Conservation (phyloP, 2,113 vertebrate species). For the Etheostoma spectabile region DNA sequence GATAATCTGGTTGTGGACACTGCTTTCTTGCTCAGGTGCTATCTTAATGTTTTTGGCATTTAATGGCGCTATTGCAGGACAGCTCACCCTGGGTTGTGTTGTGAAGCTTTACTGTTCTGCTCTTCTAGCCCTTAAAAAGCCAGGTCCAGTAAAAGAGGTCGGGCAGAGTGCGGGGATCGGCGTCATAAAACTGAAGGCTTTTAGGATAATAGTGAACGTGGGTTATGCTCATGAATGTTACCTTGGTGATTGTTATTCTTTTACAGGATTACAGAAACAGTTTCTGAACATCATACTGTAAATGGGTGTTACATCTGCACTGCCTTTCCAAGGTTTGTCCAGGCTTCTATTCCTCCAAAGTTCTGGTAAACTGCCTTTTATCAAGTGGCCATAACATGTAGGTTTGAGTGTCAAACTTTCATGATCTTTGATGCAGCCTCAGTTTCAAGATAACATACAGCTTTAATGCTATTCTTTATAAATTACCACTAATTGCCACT, state of each 20-base stretch:
- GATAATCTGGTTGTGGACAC: conserved; percentile 19
- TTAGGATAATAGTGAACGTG: conserved; percentile 28
- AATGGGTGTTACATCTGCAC: neutral
- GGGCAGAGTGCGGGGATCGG: conserved; percentile 3
- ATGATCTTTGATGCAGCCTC: neutral
- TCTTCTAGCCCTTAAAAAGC: conserved; percentile 34
- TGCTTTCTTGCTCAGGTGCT: neutral
- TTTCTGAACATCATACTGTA: neutral
- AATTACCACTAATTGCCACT: no score
- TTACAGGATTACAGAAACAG: accelerated
- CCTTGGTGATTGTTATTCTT: neutral
- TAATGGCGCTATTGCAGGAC: accelerated
- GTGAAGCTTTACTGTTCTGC: conserved; percentile 37
- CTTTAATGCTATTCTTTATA: neutral
- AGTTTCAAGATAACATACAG: neutral
- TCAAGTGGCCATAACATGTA: conserved; percentile 14
- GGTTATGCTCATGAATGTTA: conserved; percentile 4
- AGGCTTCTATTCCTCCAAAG: conserved; percentile 42
- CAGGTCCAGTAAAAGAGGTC: conserved; percentile 33
- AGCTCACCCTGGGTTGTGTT: neutral
- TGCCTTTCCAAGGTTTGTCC: neutral
- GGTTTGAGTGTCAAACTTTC: neutral
- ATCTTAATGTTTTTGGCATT: accelerated
- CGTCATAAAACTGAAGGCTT: conserved; percentile 43
- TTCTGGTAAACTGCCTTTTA: conserved; percentile 25